Base-by-base conservation (phyloP, 2,113 vertebrate species). In the Sitta europaea region DNA sequence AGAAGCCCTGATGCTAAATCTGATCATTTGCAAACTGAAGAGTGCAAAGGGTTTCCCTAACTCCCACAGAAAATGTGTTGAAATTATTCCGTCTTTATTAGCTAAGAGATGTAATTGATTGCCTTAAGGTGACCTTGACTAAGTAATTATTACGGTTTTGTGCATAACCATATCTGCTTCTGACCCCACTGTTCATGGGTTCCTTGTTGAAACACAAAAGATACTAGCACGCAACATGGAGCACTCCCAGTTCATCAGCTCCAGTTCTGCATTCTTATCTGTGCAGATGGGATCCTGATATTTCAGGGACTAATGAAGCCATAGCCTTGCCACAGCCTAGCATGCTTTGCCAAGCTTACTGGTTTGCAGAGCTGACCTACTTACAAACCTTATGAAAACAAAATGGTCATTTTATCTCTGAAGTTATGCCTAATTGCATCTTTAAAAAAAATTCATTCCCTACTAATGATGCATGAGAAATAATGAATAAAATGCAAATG, bases 401-500 rank as follows among this genome's bases (percentile, higher is more conserved):
- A 96, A 95, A 90, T 36, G 70, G 92, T 67, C 42, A 88, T 42
- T 75, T 82, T 68, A 76, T 65, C 55, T 94, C 95, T 94, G 85
- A 77, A 94, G 87, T 88, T 82, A 75, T 81, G 55, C 85, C 76
- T 94, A 88, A 95, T 89, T 94, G 88, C 62, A 24, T 92, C 76
- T 97, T 86, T 14, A 79, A 85, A 95, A 94, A 90, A 90, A 55
- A 12, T 12, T 59, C 70, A 88, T 90, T 92, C 21, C 59, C 45
- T 47, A 51, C 33, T 96, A 94, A 96, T 93, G 77, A 94, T 68
- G 48, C 77, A 94, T 92, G 66, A 86, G 73, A 96, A 76, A 96
- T 92, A 90, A 97, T 92, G 53, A 96, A 91, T 71, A 88, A 97
- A 97, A 96, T 89, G 76, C 54, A 93, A 95, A 93, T 90, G 15